These are phyloP conservation scores for Uria lomvia DNA, from an alignment of 2,113 vertebrate genomes.

Conservation along the genomic window DNA sequence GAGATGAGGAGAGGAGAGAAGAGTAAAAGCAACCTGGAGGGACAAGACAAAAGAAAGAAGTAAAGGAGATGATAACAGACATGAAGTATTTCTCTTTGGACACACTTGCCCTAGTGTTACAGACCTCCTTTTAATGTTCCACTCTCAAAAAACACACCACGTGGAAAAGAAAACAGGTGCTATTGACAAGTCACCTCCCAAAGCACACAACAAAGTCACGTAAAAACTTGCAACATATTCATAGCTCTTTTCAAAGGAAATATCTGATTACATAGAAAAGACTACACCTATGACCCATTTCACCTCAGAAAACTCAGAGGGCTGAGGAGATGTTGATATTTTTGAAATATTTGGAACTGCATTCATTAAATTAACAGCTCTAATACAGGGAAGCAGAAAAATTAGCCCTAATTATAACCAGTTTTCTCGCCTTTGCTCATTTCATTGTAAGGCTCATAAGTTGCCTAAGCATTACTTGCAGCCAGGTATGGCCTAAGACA, in stretches of 20 bases:
- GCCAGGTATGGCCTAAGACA: not conserved
- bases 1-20: not conserved
- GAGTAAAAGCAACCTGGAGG: not conserved
- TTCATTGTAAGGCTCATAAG: slow-evolving; percentile 17
- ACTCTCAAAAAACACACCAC: not conserved
- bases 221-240: not conserved
- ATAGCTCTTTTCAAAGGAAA: not conserved
- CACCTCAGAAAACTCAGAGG: not conserved
- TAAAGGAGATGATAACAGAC: not conserved
- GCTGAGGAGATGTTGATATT: not conserved
- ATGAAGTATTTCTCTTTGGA: not conserved
- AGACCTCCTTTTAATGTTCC: not conserved
- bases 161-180: not conserved
- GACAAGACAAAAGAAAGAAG: not conserved
- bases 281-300: not conserved
- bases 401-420: not conserved
- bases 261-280: not conserved
- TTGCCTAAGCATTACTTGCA: slow-evolving; percentile 4
- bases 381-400: not conserved
- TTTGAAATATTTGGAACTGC: not conserved
- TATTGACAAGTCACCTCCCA: not conserved
- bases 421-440: not conserved
- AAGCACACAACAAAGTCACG: not conserved
- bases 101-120: not conserved
- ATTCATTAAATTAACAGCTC: not conserved